phyloP scores from a whole-genome alignment of 1,140 invertebrate genomes.

The Trichogramma pretiosum region DNA sequence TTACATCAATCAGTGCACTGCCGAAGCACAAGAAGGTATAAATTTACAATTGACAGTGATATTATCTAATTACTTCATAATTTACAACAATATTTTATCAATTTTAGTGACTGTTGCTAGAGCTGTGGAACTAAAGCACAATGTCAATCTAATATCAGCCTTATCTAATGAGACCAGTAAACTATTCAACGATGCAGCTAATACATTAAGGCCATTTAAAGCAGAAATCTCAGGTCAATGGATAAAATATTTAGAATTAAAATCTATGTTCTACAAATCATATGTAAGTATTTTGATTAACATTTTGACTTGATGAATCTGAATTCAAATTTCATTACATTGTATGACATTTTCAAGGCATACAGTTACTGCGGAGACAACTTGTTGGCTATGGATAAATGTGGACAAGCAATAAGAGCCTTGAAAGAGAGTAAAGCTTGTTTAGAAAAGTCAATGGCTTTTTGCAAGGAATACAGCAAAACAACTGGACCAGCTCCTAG shows the following conservation, averaged over 20 bases:
- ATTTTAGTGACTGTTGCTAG: slow-evolving; percentile 57
- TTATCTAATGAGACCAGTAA: slow-evolving; percentile 60
- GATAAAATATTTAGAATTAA: slow-evolving; percentile 61
- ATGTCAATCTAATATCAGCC: slow-evolving; percentile 53
- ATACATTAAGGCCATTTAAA: slow-evolving; percentile 50
- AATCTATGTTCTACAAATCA: slow-evolving; percentile 55
- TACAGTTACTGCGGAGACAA: slow-evolving; percentile 60
- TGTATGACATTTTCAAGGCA: slow-evolving; percentile 50
- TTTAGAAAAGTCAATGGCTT: slow-evolving; percentile 47
- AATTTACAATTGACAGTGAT: neutral
- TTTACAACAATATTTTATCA: neutral
- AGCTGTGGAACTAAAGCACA: slow-evolving; percentile 65
- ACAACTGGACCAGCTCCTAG: slow-evolving; percentile 52
- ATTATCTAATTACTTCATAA: neutral
- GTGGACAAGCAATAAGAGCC: slow-evolving; percentile 60
- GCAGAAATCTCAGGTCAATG: slow-evolving; percentile 53
- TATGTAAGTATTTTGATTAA: slow-evolving; percentile 47
- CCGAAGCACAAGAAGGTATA: slow-evolving; percentile 65
- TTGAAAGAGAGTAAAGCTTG: slow-evolving; percentile 54
- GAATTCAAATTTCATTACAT: no score
- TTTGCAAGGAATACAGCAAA: slow-evolving; percentile 55
- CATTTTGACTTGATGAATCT: no score
- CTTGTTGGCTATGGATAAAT: slow-evolving; percentile 59
- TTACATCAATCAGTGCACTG: slow-evolving; percentile 60
- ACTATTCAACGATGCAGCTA: slow-evolving; percentile 54